Evolutionary conservation across 2,113 vertebrate species (phyloP), one percentile per base, ranked within the genome.

Genomic region (Otis tarda): DNA sequence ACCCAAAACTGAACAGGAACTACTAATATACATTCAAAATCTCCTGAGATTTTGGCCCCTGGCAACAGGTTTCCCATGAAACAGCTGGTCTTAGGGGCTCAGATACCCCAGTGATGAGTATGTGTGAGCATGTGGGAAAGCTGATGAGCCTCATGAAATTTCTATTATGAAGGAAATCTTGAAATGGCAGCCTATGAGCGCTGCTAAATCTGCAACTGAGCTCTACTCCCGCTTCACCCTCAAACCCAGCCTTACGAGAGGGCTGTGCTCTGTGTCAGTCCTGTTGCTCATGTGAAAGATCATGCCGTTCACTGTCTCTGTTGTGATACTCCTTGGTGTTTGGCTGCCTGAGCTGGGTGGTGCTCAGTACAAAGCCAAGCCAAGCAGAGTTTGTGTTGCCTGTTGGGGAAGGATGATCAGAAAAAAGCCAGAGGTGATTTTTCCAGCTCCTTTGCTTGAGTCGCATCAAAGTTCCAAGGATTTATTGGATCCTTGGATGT

Each of bases 41-140:
- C 87, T 93, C 59, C 31, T 20, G 78, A 83, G 83, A 92, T 71
- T 95, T 86, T 93, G 60, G 71, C 24, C 60, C 16, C 5, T 82
- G 50, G 74, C 79, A 82, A 45, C 0, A 2, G 18, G 37, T 92
- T 94, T 86, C 79, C 33, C 73, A 19, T 82, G 49, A 81, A 90
- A 85, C 80, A 95, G 76, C 73, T 91, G 90, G 69, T 89, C 73
- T 87, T 79, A 94, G 94, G 94, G 95, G 80, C 50, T 93, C 86
- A 84, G 25, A 79, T 94, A 83, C 65, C 55, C 27, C 45, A 76
- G 35, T 53, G 35, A 71, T 60, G 49, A 81, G 56, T 87, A 93
- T 65, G 43, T n/a, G 49, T 64, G 35, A 90, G 64, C 60, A 49
- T 49, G 76, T 79, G 61, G 68, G 73, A 90, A 95, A 84, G 63